A percentile compares a stretch with the other conserved stretches of the same genome.
These are phyloP conservation scores for Intellagama lesueurii DNA, from an alignment of 2,797 vertebrate species.

Conservation along the genomic window DNA sequence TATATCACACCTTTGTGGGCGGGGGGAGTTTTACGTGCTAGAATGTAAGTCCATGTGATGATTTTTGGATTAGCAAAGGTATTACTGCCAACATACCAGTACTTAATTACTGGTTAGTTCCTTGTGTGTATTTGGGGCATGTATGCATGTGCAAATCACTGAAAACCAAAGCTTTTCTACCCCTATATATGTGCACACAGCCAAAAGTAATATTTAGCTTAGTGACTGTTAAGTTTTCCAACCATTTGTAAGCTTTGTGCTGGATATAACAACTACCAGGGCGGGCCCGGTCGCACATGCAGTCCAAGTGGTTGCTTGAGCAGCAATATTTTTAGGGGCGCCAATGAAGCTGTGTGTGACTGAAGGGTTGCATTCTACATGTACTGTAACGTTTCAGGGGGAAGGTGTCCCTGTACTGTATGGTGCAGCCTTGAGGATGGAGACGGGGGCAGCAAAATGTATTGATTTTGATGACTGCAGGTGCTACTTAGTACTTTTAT, in stretches of 20 bases:
- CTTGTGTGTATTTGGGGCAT: slow-evolving; percentile 66
- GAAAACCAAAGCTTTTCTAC: slow-evolving; percentile 80
- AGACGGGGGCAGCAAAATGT: neutral
- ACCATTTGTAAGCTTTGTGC: slow-evolving; percentile 56
- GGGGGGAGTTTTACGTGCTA: slow-evolving; percentile 60
- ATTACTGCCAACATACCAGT: slow-evolving; percentile 51
- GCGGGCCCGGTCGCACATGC: slow-evolving; percentile 48
- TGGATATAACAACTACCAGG: slow-evolving; percentile 55
- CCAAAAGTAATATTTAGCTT: slow-evolving; percentile 64
- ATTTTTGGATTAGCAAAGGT: slow-evolving; percentile 64
- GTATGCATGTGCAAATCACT: slow-evolving; percentile 69
- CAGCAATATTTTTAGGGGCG: slow-evolving; percentile 24
- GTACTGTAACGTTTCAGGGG: neutral
- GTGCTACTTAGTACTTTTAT: neutral
- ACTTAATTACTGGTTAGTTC: slow-evolving; percentile 65
- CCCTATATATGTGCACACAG: slow-evolving; percentile 41
- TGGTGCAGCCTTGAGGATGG: neutral
- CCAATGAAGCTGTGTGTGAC: slow-evolving; percentile 4
- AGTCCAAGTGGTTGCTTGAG: neutral
- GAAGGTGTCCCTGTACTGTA: neutral
- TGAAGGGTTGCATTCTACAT: neutral
- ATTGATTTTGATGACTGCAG: slow-evolving; percentile 1
- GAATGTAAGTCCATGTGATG: slow-evolving; percentile 56
- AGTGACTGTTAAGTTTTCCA: slow-evolving; percentile 59
- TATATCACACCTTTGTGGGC: slow-evolving; percentile 41